Evolutionary conservation across 2,797 vertebrate species (phyloP).

Genomic region (Mus minutoides): DNA sequence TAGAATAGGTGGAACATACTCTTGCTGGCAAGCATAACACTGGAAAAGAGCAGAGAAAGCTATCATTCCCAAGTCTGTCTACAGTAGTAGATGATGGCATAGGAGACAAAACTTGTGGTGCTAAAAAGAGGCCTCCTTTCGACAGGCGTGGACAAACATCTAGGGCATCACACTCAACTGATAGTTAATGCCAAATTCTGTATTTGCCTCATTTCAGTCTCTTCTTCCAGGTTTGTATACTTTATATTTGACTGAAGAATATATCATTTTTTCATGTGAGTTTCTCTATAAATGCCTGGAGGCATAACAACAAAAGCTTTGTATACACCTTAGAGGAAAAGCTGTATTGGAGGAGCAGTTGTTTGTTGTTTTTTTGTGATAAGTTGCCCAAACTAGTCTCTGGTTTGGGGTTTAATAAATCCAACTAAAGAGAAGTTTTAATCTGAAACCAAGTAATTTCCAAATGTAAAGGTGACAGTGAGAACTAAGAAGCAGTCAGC

Average conservation of each 20-base stretch:
- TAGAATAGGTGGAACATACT: not conserved
- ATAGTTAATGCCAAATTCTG: not conserved
- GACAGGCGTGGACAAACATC: not conserved
- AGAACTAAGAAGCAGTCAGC: conserved; percentile 31
- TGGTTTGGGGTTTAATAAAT: not conserved
- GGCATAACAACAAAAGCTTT: conserved; percentile 7
- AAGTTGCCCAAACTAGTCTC: not conserved
- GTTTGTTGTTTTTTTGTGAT: not conserved
- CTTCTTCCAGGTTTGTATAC: not conserved
- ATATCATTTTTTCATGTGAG: not conserved
- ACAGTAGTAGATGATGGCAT: not conserved
- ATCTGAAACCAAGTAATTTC: conserved; percentile 62
- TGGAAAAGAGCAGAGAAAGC: not conserved
- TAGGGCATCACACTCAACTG: not conserved
- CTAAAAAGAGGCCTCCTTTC: not conserved
- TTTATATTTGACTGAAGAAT: conserved; percentile 10
- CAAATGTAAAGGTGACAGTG: conserved; percentile 33
- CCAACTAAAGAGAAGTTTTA: conserved; percentile 42
- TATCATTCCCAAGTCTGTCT: not conserved
- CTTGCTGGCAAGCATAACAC: conserved; percentile 43
- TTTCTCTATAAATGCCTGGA: conserved; percentile 13
- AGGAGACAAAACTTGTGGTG: not conserved
- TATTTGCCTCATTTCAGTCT: not conserved
- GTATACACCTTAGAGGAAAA: not conserved
- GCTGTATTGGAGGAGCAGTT: not conserved